A percentile compares a stretch with the other conserved stretches of the same genome.
Conservation (phyloP, 30 jellyfish, hydroid and myxozoan species). For the Cassiopea andromeda region DNA sequence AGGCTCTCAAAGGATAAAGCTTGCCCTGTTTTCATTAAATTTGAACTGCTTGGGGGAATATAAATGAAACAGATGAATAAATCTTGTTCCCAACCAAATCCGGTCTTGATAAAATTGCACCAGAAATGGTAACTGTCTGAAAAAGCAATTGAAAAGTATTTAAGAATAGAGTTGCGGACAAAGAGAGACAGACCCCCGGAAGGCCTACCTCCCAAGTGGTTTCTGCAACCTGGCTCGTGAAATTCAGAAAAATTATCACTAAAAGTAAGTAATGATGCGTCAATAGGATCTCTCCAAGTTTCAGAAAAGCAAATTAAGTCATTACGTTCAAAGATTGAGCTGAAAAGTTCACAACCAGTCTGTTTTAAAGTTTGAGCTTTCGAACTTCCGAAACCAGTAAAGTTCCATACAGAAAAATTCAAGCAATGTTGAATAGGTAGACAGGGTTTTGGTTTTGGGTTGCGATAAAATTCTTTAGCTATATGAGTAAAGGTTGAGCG, state of each 20-base stretch:
- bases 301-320: slow-evolving; percentile 50
- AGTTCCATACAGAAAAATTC: slow-evolving; percentile 19
- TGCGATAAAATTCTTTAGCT: background rate
- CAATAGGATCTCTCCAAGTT: slow-evolving; percentile 46
- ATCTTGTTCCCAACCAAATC: slow-evolving; percentile 15
- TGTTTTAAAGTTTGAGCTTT: background rate
- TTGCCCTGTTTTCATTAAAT: slow-evolving; percentile 28
- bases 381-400: slow-evolving; percentile 25
- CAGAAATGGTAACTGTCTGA: slow-evolving; percentile 28
- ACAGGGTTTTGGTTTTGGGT: background rate
- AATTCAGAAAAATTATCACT: slow-evolving; percentile 21
- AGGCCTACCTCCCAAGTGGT: slow-evolving; percentile 29
- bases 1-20: slow-evolving; percentile 34
- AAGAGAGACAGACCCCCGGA: slow-evolving; percentile 51
- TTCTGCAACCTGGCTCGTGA: slow-evolving; percentile 21
- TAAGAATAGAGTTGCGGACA: slow-evolving; percentile 16
- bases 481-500: background rate
- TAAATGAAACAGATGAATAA: slow-evolving; percentile 31
- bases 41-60: slow-evolving; percentile 42
- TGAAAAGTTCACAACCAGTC: slow-evolving; percentile 15
- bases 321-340: background rate
- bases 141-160: slow-evolving; percentile 1
- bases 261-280: background rate
- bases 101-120: slow-evolving; percentile 20
- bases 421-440: background rate